Evolutionary conservation across 37 sponge, comb jelly and placozoan species (phyloP), one percentile per base, ranked within the genome.

Genomic region (Ianthella basta): DNA sequence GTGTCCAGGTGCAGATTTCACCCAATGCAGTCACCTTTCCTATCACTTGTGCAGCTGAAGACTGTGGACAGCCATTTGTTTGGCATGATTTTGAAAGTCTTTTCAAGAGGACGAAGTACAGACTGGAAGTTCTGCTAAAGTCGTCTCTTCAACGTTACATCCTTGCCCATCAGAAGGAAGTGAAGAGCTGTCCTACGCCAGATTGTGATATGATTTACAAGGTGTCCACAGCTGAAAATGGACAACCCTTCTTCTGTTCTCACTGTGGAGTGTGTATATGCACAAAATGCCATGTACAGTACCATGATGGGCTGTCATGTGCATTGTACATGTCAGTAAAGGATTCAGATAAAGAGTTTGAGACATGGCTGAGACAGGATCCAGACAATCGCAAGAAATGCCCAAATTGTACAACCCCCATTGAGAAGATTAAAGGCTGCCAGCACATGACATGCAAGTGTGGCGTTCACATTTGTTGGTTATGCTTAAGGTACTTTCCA

Each of bases 51-150:
- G 90, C 93, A 37, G 80, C 82, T 56, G 89, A 89, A 25, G 83
- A 44, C 15, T 92, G 93, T 80, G 53, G 23, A 27, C n/a, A 87
- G 40, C 60, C 32, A 44, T 87, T 92, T 80, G 90, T 92, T 18
- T 84, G 84, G 88, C 85, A 89, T 83, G 93, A 92, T 50, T 92
- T 86, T 77, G 67, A 72, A n/a, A 87, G 86, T 83, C 72, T 89
- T 15, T 72, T 65, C 56, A 77, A 86, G 30, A 32, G 34, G 24
- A 59, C 69, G 55, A 80, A 84, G 13, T 61, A 59, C 19, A 81
- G 15, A 21, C 35, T 83, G 30, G 79, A 54, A 60, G 60, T 56
- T 10, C 56, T 92, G 0, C 30, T 57, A 25, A 25, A 65, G 16
- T 54, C 83, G 14, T 82, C 89, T 27, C 40, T 92, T 30, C 64